These are phyloP conservation scores for Eremobia ochroleuca DNA, from an alignment of 2,888 invertebrate species.

Conservation along the genomic window DNA sequence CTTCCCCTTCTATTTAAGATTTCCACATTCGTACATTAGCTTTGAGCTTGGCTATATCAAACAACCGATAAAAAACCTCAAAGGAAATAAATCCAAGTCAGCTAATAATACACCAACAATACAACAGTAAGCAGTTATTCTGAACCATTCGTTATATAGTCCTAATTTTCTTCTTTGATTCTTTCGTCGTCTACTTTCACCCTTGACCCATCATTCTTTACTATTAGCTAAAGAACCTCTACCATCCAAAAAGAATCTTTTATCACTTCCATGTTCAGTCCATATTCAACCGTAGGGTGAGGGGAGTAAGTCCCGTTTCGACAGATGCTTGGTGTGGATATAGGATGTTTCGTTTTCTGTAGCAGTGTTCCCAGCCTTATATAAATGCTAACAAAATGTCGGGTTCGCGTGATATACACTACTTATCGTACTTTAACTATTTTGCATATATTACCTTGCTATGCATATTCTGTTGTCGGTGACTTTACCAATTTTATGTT, in stretches of 20 bases:
- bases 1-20: background rate
- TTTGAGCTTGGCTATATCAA: background rate
- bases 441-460: conserved; percentile 88
- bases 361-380: conserved; percentile 78
- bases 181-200: conserved; percentile 76
- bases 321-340: conserved; percentile 34
- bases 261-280: conserved; percentile 42
- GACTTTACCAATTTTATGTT: conserved; percentile 76
- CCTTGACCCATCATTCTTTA: conserved; percentile 88
- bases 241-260: conserved; percentile 63
- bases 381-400: conserved; percentile 89
- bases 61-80: conserved; percentile 21
- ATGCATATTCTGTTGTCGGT: conserved; percentile 78
- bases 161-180: conserved; percentile 82
- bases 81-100: conserved; percentile 45
- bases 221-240: conserved; percentile 78
- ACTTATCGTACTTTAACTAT: conserved; percentile 87
- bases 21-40: no score
- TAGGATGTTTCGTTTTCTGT: conserved; percentile 67
- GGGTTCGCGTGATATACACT: conserved; percentile 86
- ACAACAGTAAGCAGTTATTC: conserved; percentile 57
- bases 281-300: conserved; percentile 69
- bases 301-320: conserved; percentile 62
- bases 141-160: conserved; percentile 62
- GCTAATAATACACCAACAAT: conserved; percentile 65